These are phyloP conservation scores for Danio kyathit DNA, from an alignment of 2,797 vertebrate species.

Conservation along the genomic window DNA sequence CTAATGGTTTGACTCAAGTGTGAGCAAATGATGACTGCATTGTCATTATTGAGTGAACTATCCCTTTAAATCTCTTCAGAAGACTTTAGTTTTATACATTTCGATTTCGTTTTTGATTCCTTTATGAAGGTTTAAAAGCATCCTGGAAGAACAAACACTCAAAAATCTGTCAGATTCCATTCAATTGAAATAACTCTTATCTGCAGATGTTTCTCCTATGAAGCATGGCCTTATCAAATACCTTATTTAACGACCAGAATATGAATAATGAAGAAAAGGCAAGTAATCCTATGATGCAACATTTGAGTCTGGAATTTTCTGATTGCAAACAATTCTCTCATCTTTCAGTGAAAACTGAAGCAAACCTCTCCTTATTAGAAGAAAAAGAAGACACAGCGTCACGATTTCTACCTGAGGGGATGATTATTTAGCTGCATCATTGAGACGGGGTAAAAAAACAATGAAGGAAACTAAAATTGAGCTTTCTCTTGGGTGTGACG, in stretches of 20 bases:
- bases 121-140: no score
- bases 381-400: constrained; percentile 5
- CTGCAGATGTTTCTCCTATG: background rate
- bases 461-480: constrained; percentile 48
- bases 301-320: background rate
- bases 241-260: constrained; percentile 6
- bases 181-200: no score
- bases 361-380: background rate
- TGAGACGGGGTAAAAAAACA: constrained; percentile 52
- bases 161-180: no score
- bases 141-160: no score
- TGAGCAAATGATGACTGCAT: no score
- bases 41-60: no score
- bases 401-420: constrained; percentile 25
- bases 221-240: constrained; percentile 9
- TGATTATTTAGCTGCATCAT: constrained; percentile 36
- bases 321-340: constrained; percentile 8
- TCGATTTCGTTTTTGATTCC: no score
- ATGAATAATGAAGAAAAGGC: constrained; percentile 6
- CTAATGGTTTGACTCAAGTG: no score
- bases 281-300: background rate
- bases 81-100: no score
- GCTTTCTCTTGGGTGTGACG: constrained; percentile 37
- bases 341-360: constrained; percentile 30
- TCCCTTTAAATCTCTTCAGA: no score